Base-by-base conservation (phyloP, 2,888 invertebrate genomes). In the Apodemia duryi region DNA sequence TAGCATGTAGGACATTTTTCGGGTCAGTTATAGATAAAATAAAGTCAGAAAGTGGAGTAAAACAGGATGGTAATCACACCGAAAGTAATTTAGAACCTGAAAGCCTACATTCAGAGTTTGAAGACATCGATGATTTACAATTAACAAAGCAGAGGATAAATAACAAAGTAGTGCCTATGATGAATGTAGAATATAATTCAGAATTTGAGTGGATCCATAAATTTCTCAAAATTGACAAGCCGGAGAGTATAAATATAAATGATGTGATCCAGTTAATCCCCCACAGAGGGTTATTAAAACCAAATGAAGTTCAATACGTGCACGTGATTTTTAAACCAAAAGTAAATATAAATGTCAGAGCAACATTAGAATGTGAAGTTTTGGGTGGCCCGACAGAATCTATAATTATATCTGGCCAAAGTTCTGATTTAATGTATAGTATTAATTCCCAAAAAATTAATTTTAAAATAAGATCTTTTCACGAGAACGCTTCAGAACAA, bases 321-420 rank as follows among this genome's bases (percentile, higher is more conserved):
- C 88, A 91, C 63, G 80, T 94, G 3, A 85, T 88, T 65, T 93
- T 93, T 70, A 84, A 79, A 68, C 93, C 93, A 3, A 83, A 78
- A 66, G 67, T 70, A 5, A 87, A 93, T 71, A 86, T 88, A 7
- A 84, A 75, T 64, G 77, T 94, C 3, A 80, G 82, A 65, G 93
- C 91, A n/a, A 73, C 77, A 41, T 79, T 92, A 0, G 81, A 91
- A 67, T 94, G 93, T 74, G 86, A 92, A 70, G 89, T 94, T 38
- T 74, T 91, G 49, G 94, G 93, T 9, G 95, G 95, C 1, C 93
- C 93, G 2, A 73, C 92, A 0, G 93, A 94, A 80, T 71, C 75
- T 1, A 76, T 94, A 38, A 67, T 77, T 51, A 80, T 95, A 2
- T 81, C 79, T 1, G 94, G 93, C 0, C 86, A 84, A 74, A 91